A percentile compares a stretch with the other conserved stretches of the same genome.
phyloP scores from a whole-genome alignment of 2,797 vertebrate species.

The Momotus momota region DNA sequence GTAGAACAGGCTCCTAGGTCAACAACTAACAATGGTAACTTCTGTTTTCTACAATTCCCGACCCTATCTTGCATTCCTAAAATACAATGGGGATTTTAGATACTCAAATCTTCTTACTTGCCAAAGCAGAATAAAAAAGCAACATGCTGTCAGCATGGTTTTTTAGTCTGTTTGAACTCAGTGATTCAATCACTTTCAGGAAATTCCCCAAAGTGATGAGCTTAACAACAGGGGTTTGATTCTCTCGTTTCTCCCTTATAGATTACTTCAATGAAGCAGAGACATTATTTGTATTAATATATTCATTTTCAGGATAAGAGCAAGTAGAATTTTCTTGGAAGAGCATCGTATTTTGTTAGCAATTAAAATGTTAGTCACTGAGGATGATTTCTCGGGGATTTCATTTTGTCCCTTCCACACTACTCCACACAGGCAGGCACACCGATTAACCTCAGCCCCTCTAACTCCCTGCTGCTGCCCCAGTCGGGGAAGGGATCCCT shows the following conservation, averaged over 20 bases:
- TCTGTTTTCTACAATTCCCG: constrained; percentile 18
- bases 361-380: neutral
- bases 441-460: rapidly evolving
- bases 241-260: neutral
- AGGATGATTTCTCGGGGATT: neutral
- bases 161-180: constrained; percentile 22
- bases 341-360: neutral
- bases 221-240: neutral
- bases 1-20: constrained; percentile 57
- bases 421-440: neutral
- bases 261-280: neutral
- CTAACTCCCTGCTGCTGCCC: neutral
- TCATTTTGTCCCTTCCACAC: rapidly evolving
- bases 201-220: constrained; percentile 14
- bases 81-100: constrained; percentile 54
- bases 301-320: neutral
- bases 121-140: constrained; percentile 36
- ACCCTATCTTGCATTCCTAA: constrained; percentile 46
- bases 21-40: constrained; percentile 52
- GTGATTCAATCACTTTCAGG: neutral
- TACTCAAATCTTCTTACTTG: constrained; percentile 19
- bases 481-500: neutral
- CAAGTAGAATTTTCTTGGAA: neutral
- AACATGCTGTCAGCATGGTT: constrained; percentile 14
- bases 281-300: neutral